A percentile compares a stretch with the other conserved stretches of the same genome.
Evolutionary conservation across 2,888 invertebrate species (phyloP).

Genomic region (Xestia rhomboidea): DNA sequence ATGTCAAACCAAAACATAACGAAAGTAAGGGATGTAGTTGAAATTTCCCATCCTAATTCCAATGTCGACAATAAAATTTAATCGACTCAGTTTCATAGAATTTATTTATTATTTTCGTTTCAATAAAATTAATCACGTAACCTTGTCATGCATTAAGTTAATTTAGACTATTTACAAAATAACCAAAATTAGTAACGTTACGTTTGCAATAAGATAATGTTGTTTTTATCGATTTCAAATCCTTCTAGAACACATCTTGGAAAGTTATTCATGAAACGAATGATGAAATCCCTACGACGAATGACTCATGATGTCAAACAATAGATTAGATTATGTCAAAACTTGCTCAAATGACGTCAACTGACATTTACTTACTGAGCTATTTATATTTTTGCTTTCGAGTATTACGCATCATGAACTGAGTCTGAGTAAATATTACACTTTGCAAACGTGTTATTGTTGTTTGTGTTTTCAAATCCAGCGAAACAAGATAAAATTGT

Average conservation of each 20-base stretch:
- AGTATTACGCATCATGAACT: conserved; percentile 56
- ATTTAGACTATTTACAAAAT: background rate
- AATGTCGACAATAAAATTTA: background rate
- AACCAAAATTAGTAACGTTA: no score
- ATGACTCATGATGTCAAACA: conserved; percentile 55
- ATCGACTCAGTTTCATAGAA: background rate
- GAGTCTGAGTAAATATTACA: conserved; percentile 13
- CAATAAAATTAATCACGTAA: background rate
- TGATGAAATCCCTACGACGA: conserved; percentile 47
- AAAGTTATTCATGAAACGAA: conserved; percentile 1
- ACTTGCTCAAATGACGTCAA: conserved; percentile 49
- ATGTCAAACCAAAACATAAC: background rate
- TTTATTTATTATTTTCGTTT: background rate
- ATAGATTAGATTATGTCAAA: no score
- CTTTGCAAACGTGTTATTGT: conserved; percentile 32
- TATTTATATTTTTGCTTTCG: conserved; percentile 50
- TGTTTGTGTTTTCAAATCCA: conserved; percentile 37
- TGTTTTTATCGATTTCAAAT: background rate
- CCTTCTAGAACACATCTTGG: background rate
- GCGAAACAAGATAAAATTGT: conserved; percentile 18
- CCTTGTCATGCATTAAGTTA: background rate
- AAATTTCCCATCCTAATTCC: background rate
- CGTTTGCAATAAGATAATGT: background rate
- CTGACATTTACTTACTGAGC: conserved; percentile 17
- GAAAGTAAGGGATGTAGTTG: background rate